phyloP scores from a whole-genome alignment of 2,797 vertebrate genomes.

The Lithobates sylvaticus region DNA sequence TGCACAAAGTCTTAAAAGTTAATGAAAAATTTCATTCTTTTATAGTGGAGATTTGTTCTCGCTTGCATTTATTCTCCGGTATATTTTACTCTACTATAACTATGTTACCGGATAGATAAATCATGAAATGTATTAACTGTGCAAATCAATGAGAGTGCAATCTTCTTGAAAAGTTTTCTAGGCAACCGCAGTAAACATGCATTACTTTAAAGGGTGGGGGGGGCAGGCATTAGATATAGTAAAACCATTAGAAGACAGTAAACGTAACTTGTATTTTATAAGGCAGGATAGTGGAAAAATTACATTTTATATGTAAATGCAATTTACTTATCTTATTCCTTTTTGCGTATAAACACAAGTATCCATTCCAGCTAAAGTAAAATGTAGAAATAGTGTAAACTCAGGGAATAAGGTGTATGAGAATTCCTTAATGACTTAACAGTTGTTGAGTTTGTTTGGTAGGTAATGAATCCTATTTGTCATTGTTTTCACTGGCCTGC shows the following conservation, averaged over 20 bases:
- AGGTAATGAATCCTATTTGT: neutral
- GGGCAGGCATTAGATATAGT: neutral
- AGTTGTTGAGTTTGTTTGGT: neutral
- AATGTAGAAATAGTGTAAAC: neutral
- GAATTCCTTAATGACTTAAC: neutral
- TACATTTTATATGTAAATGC: neutral
- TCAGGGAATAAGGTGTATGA: neutral
- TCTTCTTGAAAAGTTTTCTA: conserved; percentile 10
- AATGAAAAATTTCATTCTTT: conserved; percentile 23
- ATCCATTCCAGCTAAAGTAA: neutral
- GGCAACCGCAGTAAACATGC: neutral
- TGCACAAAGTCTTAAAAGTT: conserved; percentile 15
- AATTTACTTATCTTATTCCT: neutral
- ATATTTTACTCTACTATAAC: conserved; percentile 1
- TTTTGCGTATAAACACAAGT: neutral
- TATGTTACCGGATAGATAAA: conserved; percentile 10
- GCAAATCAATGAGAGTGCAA: conserved; percentile 26
- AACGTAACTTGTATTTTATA: neutral
- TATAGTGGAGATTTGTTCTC: neutral
- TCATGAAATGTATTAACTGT: neutral
- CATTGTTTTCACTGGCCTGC: neutral
- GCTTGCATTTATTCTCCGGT: neutral
- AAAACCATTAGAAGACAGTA: neutral
- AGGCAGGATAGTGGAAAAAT: neutral
- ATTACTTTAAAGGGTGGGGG: neutral